A percentile compares a stretch with the other conserved stretches of the same genome.
Evolutionary conservation across 2,113 vertebrate species (phyloP).

Genomic region (Ameiurus melas): DNA sequence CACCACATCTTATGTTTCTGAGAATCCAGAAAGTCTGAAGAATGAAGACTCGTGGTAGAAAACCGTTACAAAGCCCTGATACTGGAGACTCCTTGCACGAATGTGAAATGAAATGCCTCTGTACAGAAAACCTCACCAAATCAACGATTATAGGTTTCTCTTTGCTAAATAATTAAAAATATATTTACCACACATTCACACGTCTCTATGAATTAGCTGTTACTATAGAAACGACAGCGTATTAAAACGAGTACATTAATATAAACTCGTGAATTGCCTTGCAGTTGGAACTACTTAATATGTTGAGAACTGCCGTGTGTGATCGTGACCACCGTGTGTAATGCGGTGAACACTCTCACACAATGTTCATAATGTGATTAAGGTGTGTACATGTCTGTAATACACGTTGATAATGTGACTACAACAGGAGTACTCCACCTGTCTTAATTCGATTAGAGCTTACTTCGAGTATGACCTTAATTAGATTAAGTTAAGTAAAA

Average conservation of each 20-base stretch:
- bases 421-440: no score
- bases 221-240: background rate
- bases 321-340: no score
- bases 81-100: background rate
- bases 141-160: background rate
- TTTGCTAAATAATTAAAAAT: background rate
- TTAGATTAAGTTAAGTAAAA: no score
- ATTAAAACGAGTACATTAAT: background rate
- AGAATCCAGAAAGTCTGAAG: background rate
- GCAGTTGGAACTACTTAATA: no score
- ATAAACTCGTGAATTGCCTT: no score
- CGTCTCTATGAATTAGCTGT: background rate
- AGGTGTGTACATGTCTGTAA: no score
- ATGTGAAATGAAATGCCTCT: background rate
- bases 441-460: no score
- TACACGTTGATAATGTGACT: no score
- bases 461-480: no score
- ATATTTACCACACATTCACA: background rate
- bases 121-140: background rate
- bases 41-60: background rate
- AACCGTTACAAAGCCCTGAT: background rate
- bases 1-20: background rate
- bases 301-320: no score
- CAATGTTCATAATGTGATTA: no score
- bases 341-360: no score